Conservation (phyloP, 35 echinoderm and acorn worm genomes). For the Strongylocentrotus purpuratus region DNA sequence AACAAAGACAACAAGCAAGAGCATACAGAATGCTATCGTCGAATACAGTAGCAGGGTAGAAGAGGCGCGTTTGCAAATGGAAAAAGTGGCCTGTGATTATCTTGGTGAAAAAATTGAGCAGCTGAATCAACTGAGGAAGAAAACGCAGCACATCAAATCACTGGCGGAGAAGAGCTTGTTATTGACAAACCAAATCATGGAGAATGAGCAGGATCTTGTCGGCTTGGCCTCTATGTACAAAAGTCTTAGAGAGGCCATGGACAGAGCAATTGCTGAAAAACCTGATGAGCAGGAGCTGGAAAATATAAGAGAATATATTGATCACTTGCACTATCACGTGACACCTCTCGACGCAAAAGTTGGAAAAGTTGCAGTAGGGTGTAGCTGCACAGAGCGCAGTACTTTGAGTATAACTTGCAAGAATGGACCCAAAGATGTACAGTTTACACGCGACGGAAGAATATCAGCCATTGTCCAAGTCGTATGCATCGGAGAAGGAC, state of each 20-base stretch:
- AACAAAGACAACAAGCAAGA: not conserved
- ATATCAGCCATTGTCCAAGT: not conserved
- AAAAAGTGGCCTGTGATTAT: not conserved
- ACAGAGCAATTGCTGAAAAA: constrained; percentile 12
- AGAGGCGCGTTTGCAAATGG: not conserved
- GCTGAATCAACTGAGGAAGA: not conserved
- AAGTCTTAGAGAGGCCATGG: constrained; percentile 22
- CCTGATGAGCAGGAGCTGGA: not conserved
- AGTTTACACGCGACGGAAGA: constrained; percentile 18
- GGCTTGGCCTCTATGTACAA: constrained; percentile 27
- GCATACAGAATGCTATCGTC: not conserved
- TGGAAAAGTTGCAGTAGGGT: not conserved
- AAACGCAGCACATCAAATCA: not conserved
- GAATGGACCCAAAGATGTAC: not conserved
- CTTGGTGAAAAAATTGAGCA: not conserved
- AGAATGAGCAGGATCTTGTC: constrained; percentile 21
- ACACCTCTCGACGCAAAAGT: not conserved
- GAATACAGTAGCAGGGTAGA: not conserved
- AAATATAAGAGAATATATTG: not conserved
- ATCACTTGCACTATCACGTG: not conserved
- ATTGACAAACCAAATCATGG: not conserved
- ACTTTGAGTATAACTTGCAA: not conserved
- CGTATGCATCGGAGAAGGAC: not conserved
- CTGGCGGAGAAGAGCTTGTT: constrained; percentile 16
- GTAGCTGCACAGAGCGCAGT: not conserved